Percentiles rank a stretch among this genome's conserved stretches.
These are phyloP conservation scores for Linnaemya vulpina DNA, from an alignment of 2,888 invertebrate species.

Conservation along the genomic window DNA sequence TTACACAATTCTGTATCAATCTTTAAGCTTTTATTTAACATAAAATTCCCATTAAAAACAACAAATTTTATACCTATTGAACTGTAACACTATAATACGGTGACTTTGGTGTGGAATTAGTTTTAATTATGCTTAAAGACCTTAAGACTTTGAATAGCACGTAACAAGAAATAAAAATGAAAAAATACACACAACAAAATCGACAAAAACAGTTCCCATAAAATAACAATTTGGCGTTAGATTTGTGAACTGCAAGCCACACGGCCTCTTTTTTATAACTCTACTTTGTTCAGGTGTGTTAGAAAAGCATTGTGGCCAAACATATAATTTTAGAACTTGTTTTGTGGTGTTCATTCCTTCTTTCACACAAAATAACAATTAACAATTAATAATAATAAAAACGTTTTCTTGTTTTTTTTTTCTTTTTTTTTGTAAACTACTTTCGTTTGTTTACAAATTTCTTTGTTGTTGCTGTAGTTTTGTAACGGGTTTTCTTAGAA, in stretches of 20 bases:
- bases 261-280: neutral
- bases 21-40: slow-evolving; percentile 5
- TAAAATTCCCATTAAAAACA: slow-evolving; percentile 18
- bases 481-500: slow-evolving; percentile 69
- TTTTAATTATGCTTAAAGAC: slow-evolving; percentile 27
- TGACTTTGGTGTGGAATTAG: slow-evolving; percentile 1
- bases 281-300: slow-evolving; percentile 19
- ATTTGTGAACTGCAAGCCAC: slow-evolving; percentile 7
- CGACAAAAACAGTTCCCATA: slow-evolving; percentile 9
- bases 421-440: slow-evolving; percentile 45
- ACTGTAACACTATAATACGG: slow-evolving; percentile 13
- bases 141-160: neutral
- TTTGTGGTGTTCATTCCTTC: slow-evolving; percentile 36
- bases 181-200: slow-evolving; percentile 9
- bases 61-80: slow-evolving; percentile 1
- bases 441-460: slow-evolving; percentile 61
- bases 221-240: slow-evolving; percentile 1
- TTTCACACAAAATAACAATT: slow-evolving; percentile 5
- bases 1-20: slow-evolving; percentile 4
- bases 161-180: neutral
- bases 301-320: neutral
- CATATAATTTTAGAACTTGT: slow-evolving; percentile 60
- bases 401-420: slow-evolving; percentile 32
- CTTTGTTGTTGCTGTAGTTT: slow-evolving; percentile 19
- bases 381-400: slow-evolving; percentile 13